Conservation (phyloP, 2,113 vertebrate species). For the Thalassoma bifasciatum region DNA sequence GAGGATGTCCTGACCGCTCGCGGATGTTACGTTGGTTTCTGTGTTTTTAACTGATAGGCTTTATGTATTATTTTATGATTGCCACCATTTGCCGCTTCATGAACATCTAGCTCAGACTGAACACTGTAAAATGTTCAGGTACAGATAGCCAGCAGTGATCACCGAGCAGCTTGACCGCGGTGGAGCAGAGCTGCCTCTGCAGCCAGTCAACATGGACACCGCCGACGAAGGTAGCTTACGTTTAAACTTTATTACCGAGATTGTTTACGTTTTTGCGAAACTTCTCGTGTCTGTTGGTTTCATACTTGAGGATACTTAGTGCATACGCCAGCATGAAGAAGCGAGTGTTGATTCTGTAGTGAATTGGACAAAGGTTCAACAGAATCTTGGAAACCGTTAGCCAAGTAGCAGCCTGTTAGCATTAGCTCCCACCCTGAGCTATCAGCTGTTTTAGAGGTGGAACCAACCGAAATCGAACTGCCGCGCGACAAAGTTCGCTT, state of each 20-base stretch:
- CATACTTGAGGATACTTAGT: accelerated
- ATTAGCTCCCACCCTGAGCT: slow-evolving; percentile 37
- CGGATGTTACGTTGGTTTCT: not conserved
- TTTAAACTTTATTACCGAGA: slow-evolving; percentile 12
- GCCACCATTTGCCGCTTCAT: no score
- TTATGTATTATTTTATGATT: not conserved
- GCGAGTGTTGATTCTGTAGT: accelerated
- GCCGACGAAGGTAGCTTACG: slow-evolving; percentile 88
- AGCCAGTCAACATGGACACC: slow-evolving; percentile 88
- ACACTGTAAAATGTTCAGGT: slow-evolving; percentile 33
- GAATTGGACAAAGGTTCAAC: not conserved
- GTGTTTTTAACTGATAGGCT: slow-evolving; percentile 4
- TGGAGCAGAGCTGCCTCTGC: slow-evolving; percentile 39
- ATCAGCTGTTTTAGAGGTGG: slow-evolving; percentile 3
- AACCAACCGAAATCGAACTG: no score
- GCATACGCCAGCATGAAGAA: accelerated
- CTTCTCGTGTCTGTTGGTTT: no score
- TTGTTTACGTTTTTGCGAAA: not conserved
- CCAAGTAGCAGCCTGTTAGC: slow-evolving; percentile 47
- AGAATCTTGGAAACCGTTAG: slow-evolving; percentile 32
- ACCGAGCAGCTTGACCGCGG: slow-evolving; percentile 8
- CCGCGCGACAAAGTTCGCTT: no score
- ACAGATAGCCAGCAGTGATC: slow-evolving; percentile 16
- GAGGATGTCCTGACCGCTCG: slow-evolving; percentile 6
- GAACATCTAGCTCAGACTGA: not conserved